Base-by-base conservation (phyloP, 2,113 vertebrate species). In the Anhinga anhinga region DNA sequence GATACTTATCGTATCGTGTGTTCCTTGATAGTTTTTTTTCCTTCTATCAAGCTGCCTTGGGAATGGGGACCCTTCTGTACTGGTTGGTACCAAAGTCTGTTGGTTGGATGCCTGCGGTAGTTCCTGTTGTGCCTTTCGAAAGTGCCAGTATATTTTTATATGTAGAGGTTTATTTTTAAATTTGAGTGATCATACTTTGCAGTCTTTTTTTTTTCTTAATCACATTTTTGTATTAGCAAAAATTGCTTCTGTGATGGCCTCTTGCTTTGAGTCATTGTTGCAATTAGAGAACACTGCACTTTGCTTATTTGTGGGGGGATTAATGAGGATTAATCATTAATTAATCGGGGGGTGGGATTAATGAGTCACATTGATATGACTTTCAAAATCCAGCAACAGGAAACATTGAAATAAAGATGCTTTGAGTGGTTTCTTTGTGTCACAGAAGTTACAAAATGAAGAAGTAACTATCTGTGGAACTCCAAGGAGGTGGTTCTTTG, bases 141-240 rank as follows among this genome's bases (percentile, higher is more conserved):
- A 87, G 66, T 90, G 77, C 78, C 82, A 92, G 27, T 88, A 32
- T 80, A 34, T 84, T 93, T 95, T 82, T 62, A 27, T 80, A 80
- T 15, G 27, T 87, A 82, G 44, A 86, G 40, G 18, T 67, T 87
- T 91, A 71, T 88, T 95, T 95, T 93, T 92, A 62, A 20, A 63
- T 62, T 80, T 92, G 82, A 65, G 58, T 74, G 49, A 69, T 17
- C 30, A 30, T 82, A 53, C 12, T n/a, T 80, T 56, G 56, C 61
- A 47, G 7, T 67, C 5, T 66, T 82, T 15, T 82, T 83, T 83
- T 74, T 50, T 53, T 53, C 42, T 53, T 14, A 78, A 67, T 76
- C 26, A 82, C 15, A 5, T 63, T 90, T 90, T 92, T 74, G 15
- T 74, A 11, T 62, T 77, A 49, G 7, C 30, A 82, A 13, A 63